phyloP scores from a whole-genome alignment of 1,140 invertebrate genomes.

The Stenopsyche tienmushanensis region DNA sequence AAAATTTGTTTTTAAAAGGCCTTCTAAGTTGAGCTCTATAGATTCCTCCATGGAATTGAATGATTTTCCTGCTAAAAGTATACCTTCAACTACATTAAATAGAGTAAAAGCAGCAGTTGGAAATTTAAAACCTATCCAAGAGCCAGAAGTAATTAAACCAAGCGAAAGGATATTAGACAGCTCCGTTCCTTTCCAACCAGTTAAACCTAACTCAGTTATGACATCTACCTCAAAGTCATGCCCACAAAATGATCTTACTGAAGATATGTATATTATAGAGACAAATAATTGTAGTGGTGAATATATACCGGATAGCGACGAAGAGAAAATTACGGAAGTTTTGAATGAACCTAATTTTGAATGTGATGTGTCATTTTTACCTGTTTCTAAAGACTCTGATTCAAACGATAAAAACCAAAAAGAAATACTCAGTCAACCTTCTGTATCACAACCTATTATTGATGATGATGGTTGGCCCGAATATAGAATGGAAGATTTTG shows the following conservation, averaged over 20 bases:
- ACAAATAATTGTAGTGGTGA: not conserved
- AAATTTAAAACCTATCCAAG: constrained; percentile 47
- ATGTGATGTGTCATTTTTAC: constrained; percentile 24
- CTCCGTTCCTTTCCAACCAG: constrained; percentile 49
- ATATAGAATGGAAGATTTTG: constrained; percentile 50
- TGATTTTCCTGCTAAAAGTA: constrained; percentile 38
- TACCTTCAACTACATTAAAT: constrained; percentile 48
- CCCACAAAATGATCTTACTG: not conserved
- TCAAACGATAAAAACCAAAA: constrained; percentile 22
- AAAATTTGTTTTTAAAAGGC: constrained; percentile 52
- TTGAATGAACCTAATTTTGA: constrained; percentile 27
- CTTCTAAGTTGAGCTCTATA: constrained; percentile 43
- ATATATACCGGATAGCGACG: constrained; percentile 23
- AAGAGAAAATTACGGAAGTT: constrained; percentile 13
- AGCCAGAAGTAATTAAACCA: constrained; percentile 40
- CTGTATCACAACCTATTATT: constrained; percentile 27
- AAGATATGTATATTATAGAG: not conserved
- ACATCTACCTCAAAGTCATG: too few species aligned
- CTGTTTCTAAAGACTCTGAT: not conserved
- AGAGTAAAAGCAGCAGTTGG: constrained; percentile 48
- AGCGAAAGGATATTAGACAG: constrained; percentile 44
- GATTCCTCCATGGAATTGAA: constrained; percentile 38
- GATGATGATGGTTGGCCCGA: constrained; percentile 53
- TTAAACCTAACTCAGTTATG: constrained; percentile 28
- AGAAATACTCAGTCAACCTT: not conserved